Evolutionary conservation across 1,140 invertebrate genomes (phyloP).

Genomic region (Lepidostoma basale): DNA sequence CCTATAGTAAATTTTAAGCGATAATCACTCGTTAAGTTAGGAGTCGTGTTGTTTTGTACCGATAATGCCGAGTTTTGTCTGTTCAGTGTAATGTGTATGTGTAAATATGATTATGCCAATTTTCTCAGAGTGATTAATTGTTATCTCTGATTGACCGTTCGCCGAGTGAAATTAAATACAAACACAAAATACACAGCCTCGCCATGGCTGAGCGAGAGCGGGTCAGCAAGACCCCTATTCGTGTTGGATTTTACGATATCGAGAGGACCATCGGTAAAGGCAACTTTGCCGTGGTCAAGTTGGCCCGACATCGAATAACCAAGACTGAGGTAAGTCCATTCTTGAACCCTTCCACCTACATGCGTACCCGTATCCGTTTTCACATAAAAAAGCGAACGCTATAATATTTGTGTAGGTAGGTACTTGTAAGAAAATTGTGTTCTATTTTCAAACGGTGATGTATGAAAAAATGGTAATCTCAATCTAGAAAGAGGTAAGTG

Average conservation of each 20-base stretch:
- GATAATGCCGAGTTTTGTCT: constrained; percentile 2
- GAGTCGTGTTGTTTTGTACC: constrained; percentile 16
- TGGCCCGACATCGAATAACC: constrained; percentile 95
- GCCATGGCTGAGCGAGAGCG: constrained; percentile 65
- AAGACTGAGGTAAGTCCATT: constrained; percentile 88
- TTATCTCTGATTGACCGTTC: background rate
- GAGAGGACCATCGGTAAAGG: constrained; percentile 97
- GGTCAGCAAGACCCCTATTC: constrained; percentile 76
- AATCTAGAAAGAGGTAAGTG: too few species aligned
- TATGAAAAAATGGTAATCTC: too few species aligned
- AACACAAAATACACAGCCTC: background rate
- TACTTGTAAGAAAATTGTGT: too few species aligned
- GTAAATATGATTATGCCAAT: constrained; percentile 4
- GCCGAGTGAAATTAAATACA: constrained; percentile 13
- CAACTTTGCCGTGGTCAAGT: constrained; percentile 98
- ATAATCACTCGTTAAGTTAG: background rate
- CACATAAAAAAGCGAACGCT: too few species aligned
- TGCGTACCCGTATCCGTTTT: background rate
- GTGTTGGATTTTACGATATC: constrained; percentile 96
- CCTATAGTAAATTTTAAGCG: background rate
- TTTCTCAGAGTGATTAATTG: background rate
- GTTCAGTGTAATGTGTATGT: constrained; percentile 19
- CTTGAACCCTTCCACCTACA: background rate
- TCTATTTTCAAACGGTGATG: too few species aligned
- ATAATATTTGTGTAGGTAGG: background rate